A percentile compares a stretch with the other conserved stretches of the same genome.
These are phyloP conservation scores for Vespertilio murinus DNA, from an alignment of 2,797 vertebrate species.

Conservation along the genomic window DNA sequence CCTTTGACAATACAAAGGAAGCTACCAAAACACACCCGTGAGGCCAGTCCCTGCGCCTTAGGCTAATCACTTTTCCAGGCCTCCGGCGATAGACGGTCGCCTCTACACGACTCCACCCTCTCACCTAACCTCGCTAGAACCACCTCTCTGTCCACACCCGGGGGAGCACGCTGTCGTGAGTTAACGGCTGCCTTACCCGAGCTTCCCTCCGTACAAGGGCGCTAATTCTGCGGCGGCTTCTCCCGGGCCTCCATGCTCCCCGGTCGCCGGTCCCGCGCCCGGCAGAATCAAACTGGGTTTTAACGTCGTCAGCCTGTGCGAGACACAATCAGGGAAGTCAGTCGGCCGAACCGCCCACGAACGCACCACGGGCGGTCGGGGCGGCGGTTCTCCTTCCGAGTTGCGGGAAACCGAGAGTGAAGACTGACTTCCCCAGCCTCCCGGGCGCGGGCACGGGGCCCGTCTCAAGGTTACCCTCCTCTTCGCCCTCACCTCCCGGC, in stretches of 20 bases:
- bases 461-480: neutral
- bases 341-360: neutral
- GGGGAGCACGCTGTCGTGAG: no score
- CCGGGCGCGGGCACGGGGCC: accelerated
- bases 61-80: neutral
- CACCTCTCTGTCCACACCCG: neutral
- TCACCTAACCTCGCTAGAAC: neutral
- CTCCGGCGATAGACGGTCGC: neutral
- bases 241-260: neutral
- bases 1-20: neutral
- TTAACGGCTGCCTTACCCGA: neutral
- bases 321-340: neutral
- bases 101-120: no score
- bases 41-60: neutral
- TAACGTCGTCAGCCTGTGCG: neutral
- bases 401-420: neutral
- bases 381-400: no score
- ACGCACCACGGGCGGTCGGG: neutral
- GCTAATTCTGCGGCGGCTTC: neutral
- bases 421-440: neutral
- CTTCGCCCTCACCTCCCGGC: neutral
- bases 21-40: neutral
- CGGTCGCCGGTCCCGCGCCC: neutral
- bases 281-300: neutral
- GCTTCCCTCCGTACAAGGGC: neutral